Percentiles rank a stretch among this genome's conserved stretches.
These are phyloP conservation scores for Myiotriccus ornatus DNA, from an alignment of 2,797 vertebrate species.

Conservation along the genomic window DNA sequence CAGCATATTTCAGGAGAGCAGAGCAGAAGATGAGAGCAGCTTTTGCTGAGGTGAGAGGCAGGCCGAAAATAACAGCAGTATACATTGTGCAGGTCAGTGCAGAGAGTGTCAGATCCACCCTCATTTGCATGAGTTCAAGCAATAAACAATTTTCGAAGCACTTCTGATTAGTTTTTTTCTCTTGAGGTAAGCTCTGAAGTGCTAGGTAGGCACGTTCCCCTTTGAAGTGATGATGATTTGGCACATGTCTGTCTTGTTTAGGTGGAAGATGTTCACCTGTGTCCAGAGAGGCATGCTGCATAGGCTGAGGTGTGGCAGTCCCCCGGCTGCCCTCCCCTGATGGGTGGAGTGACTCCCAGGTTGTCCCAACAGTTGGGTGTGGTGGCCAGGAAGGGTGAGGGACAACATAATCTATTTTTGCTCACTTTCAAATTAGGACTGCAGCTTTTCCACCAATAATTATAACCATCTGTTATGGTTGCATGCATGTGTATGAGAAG, in stretches of 20 bases:
- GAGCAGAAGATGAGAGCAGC: background rate
- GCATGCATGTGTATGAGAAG: slow-evolving; percentile 30
- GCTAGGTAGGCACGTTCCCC: background rate
- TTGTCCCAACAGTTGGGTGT: background rate
- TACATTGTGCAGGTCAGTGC: background rate
- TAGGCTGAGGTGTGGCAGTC: background rate
- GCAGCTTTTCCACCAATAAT: slow-evolving; percentile 64
- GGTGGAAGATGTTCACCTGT: rapidly evolving
- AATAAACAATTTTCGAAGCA: background rate
- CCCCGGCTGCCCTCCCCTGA: rapidly evolving
- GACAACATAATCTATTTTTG: background rate
- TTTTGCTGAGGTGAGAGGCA: background rate
- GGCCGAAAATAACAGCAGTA: slow-evolving; percentile 1
- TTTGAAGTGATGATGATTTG: background rate
- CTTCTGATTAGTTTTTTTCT: background rate
- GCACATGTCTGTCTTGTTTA: background rate
- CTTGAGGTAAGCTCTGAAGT: background rate
- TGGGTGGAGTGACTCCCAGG: background rate
- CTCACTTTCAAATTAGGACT: slow-evolving; percentile 48
- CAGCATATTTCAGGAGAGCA: background rate
- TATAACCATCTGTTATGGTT: slow-evolving; percentile 76
- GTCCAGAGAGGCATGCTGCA: rapidly evolving
- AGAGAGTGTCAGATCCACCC: background rate
- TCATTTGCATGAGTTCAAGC: background rate
- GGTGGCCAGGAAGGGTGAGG: background rate